A percentile compares a stretch with the other conserved stretches of the same genome.
These are phyloP conservation scores for Catharus fuscescens DNA, from an alignment of 2,113 vertebrate genomes.

Conservation along the genomic window DNA sequence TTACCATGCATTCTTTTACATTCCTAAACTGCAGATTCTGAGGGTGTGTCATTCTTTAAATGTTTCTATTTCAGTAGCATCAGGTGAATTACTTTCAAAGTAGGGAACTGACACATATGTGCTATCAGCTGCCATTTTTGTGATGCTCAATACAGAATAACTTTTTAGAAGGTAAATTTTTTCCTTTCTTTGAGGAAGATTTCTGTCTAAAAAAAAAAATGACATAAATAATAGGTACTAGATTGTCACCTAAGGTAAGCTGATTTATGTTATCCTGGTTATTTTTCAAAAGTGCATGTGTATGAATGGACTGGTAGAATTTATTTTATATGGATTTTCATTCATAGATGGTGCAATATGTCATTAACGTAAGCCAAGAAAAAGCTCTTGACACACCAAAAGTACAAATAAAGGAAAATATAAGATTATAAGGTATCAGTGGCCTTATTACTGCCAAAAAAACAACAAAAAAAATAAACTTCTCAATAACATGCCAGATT, in stretches of 20 bases:
- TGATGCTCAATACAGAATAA: background rate
- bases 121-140: background rate
- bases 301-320: background rate
- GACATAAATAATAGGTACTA: background rate
- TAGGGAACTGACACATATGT: background rate
- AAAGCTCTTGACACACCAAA: background rate
- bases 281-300: background rate
- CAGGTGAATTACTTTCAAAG: background rate
- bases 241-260: background rate
- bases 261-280: background rate
- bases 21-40: background rate
- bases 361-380: background rate
- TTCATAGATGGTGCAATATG: background rate
- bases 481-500: background rate
- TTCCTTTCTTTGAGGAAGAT: background rate
- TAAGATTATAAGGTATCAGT: background rate
- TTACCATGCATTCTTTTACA: background rate
- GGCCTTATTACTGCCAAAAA: background rate
- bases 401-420: background rate
- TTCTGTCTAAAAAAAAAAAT: background rate
- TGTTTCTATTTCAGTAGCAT: background rate
- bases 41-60: background rate
- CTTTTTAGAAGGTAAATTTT: background rate
- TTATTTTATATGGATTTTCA: background rate
- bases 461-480: background rate